Conservation (phyloP, 1,140 invertebrate genomes). For the Chymomyza costata region DNA sequence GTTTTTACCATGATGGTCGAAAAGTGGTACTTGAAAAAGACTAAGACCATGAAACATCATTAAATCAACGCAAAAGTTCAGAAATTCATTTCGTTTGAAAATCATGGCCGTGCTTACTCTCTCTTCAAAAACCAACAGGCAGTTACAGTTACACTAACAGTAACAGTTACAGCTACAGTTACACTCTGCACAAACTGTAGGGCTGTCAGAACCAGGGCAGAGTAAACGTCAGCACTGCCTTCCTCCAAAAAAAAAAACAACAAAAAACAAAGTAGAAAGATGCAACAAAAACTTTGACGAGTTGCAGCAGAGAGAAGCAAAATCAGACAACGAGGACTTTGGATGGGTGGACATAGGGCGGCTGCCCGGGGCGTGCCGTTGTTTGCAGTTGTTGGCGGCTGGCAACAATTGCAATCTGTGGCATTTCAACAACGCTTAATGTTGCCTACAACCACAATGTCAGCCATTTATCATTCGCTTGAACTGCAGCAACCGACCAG, state of each 20-base stretch:
- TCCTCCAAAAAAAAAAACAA: not conserved
- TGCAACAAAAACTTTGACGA: conserved; percentile 38
- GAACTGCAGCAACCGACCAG: no score
- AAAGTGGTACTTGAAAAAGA: no score
- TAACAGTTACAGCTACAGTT: conserved; percentile 18
- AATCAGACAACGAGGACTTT: conserved; percentile 20
- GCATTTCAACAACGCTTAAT: conserved; percentile 60
- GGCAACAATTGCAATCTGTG: conserved; percentile 64
- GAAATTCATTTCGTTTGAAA: conserved; percentile 66
- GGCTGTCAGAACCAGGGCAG: conserved; percentile 1
- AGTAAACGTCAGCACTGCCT: no score
- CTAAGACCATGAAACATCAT: conserved; percentile 63
- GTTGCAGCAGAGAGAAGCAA: conserved; percentile 23
- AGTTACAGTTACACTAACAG: conserved; percentile 11
- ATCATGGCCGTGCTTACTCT: conserved; percentile 41
- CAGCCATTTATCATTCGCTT: conserved; percentile 64
- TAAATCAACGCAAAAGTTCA: conserved; percentile 60
- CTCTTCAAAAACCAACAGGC: conserved; percentile 10
- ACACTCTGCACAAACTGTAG: no score
- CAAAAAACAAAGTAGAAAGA: conserved; percentile 25
- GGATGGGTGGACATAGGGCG: not conserved
- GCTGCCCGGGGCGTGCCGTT: not conserved
- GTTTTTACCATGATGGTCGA: no score
- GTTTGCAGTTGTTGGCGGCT: not conserved
- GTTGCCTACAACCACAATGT: conserved; percentile 65